Base-by-base conservation (phyloP, 2,113 vertebrate genomes). In the Dasyornis broadbenti region DNA sequence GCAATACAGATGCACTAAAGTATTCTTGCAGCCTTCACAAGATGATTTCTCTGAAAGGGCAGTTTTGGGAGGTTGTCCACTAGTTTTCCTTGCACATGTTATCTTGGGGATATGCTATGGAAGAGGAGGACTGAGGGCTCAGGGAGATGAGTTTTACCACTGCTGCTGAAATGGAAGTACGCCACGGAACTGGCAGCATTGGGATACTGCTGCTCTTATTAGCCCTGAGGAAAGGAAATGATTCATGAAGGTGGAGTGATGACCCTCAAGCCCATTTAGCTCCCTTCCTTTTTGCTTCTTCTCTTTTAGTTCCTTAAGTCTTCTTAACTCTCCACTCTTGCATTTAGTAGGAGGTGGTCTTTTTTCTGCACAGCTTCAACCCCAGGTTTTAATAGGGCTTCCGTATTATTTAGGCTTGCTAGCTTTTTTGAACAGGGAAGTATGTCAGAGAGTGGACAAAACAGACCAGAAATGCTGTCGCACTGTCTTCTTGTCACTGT, bases 101-200 rank as follows among this genome's bases (percentile, higher is more conserved):
- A 54, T 23, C 35, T 18, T 70, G 44, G 21, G 13, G 24, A 24
- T 2, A 0, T 54, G 27, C 26, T 45, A 0, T 30, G 60, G 40
- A 81, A 63, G 45, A 65, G 13, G 26, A 81, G 21, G 16, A 73
- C 54, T 70, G 63, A 90, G 71, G 21, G 15, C 33, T 86, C 23
- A 40, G 63, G 15, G 15, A 37, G 22, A 10, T 56, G 72, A 52
- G 17, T 53, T 89, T 75, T 60, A 31, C 26, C 0, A 0, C 31
- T 24, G 22, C 31, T 71, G 52, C 56, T 11, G 4, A 57, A 82
- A 85, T 52, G 24, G 60, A 63, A 84, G 47, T 35, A 52, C 0
- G 0, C 23, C 1, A 0, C 50, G 59, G 54, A 77, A 45, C 13
- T 20, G 37, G 7, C 52, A 86, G 35, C 10, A 0, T 11, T 71